phyloP scores from a whole-genome alignment of 2,113 vertebrate genomes.

The Antechinus flavipes region DNA sequence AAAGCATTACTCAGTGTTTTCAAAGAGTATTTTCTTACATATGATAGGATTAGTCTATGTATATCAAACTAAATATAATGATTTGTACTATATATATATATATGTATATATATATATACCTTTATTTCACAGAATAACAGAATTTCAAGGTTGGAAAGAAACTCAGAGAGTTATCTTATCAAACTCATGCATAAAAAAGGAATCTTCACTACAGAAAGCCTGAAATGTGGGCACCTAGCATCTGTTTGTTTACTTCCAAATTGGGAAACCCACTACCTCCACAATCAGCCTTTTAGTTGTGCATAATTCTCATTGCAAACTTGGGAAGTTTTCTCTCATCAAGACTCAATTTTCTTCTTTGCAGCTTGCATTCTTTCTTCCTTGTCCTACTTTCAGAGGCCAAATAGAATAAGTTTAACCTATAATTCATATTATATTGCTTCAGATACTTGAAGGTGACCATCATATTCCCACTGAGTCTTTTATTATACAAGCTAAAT shows the following conservation, averaged over 20 bases:
- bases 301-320: background rate
- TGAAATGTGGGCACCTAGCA: background rate
- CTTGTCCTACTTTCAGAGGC: background rate
- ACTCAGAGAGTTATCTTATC: background rate
- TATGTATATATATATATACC: no score
- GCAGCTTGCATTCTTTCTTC: background rate
- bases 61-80: background rate
- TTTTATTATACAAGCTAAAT: background rate
- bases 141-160: background rate
- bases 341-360: background rate
- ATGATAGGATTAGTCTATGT: background rate
- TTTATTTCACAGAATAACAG: background rate
- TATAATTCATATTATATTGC: background rate
- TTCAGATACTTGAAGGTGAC: background rate
- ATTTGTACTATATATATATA: background rate
- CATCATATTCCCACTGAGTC: background rate
- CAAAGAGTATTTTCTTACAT: constrained; percentile 9
- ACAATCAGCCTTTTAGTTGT: background rate
- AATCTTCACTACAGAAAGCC: background rate
- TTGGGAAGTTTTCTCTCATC: background rate
- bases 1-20: constrained; percentile 39
- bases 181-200: background rate
- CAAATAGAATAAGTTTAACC: background rate
- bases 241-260: background rate
- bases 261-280: background rate